Percentiles rank a stretch among this genome's conserved stretches.
These are phyloP conservation scores for Caenorhabditis angaria DNA, from an alignment of 2,888 invertebrate species.

Conservation along the genomic window DNA sequence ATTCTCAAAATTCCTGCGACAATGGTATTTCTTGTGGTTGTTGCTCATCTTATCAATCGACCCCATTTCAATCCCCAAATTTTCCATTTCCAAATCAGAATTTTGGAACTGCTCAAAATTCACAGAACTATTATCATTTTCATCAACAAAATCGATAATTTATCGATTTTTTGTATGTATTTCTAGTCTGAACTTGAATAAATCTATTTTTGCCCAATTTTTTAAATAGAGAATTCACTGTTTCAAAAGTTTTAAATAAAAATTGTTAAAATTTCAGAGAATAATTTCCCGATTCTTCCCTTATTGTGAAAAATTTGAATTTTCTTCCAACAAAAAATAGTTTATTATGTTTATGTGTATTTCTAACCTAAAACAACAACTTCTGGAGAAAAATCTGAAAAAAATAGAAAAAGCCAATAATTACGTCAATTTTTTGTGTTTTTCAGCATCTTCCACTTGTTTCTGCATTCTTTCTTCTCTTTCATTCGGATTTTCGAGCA, in stretches of 20 bases:
- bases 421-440: slow-evolving; percentile 25
- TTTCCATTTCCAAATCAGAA: slow-evolving; percentile 26
- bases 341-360: no score
- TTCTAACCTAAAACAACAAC: no score
- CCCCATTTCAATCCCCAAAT: slow-evolving; percentile 33
- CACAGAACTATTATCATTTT: background rate
- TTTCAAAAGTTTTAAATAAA: no score
- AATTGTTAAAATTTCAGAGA: no score
- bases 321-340: no score
- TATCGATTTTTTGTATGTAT: background rate
- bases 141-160: background rate
- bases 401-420: no score
- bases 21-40: slow-evolving; percentile 14
- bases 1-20: slow-evolving; percentile 10
- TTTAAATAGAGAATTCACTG: no score
- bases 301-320: no score
- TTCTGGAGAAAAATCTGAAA: no score
- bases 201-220: slow-evolving; percentile 3
- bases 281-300: no score
- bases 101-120: slow-evolving; percentile 18
- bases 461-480: slow-evolving; percentile 38
- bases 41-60: slow-evolving; percentile 20
- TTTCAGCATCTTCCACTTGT: slow-evolving; percentile 27
- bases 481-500: slow-evolving; percentile 34
- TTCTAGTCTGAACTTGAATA: background rate